phyloP scores from a whole-genome alignment of 2,113 vertebrate genomes.

The Acanthisitta chloris region DNA sequence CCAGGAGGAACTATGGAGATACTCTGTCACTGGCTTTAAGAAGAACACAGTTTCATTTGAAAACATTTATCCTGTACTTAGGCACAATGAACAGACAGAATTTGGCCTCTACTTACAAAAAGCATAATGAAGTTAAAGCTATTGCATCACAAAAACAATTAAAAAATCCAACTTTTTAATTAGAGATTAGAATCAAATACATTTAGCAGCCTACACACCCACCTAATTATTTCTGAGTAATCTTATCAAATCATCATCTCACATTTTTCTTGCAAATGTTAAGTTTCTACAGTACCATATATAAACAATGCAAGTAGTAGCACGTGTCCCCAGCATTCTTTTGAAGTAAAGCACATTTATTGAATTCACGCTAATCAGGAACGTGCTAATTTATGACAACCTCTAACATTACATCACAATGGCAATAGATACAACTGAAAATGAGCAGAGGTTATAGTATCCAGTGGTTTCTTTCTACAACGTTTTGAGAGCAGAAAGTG shows the following conservation, averaged over 20 bases:
- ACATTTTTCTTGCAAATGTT: constrained; percentile 59
- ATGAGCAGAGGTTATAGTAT: not conserved
- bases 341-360: constrained; percentile 56
- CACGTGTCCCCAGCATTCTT: constrained; percentile 38
- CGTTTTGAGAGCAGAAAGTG: not conserved
- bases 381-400: constrained; percentile 30
- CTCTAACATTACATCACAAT: constrained; percentile 16
- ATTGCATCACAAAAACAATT: constrained; percentile 67
- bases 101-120: constrained; percentile 31
- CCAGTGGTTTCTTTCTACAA: not conserved
- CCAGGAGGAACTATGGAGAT: not conserved
- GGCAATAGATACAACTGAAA: not conserved
- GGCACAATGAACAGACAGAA: not conserved
- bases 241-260: constrained; percentile 58
- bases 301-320: constrained; percentile 58
- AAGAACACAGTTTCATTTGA: not conserved
- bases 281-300: constrained; percentile 57
- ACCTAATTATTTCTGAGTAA: constrained; percentile 68
- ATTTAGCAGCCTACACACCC: constrained; percentile 62
- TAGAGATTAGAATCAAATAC: constrained; percentile 72
- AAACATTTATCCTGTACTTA: not conserved
- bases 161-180: constrained; percentile 64
- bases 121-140: constrained; percentile 47
- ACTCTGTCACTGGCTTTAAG: not conserved
- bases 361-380: constrained; percentile 42